Evolutionary conservation across 1,140 invertebrate genomes (phyloP).

Genomic region (Trichonephila inaurata): DNA sequence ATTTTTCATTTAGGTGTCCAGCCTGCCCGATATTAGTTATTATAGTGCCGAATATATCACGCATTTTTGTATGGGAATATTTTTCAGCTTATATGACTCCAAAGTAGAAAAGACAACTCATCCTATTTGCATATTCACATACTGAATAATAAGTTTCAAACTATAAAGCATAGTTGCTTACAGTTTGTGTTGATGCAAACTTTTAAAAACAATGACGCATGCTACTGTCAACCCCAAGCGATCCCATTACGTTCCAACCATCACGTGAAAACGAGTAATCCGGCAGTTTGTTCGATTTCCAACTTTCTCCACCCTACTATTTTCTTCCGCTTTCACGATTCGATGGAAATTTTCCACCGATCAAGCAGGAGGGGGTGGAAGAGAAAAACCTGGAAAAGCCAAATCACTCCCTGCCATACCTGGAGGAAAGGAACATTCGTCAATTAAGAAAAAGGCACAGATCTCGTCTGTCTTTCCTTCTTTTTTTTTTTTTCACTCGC

Average conservation of each 20-base stretch:
- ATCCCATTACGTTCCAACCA: background rate
- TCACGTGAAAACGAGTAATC: conserved; percentile 35
- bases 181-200: too few relatives aligned
- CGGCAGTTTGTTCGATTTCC: conserved; percentile 20
- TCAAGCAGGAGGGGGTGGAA: background rate
- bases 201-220: conserved; percentile 6
- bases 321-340: background rate
- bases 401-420: conserved; percentile 48
- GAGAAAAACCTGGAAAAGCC: background rate
- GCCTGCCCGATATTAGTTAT: too few relatives aligned
- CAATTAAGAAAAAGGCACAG: conserved; percentile 42
- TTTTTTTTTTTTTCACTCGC: conserved; percentile 9
- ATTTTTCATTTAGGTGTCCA: too few relatives aligned
- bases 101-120: too few relatives aligned
- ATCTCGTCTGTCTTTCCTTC: conserved; percentile 43
- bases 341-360: conserved; percentile 67
- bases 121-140: too few relatives aligned
- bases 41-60: too few relatives aligned
- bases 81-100: too few relatives aligned
- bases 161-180: too few relatives aligned
- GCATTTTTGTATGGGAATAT: too few relatives aligned
- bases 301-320: background rate
- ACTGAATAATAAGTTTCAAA: too few relatives aligned
- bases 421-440: conserved; percentile 51
- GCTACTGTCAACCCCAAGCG: background rate